A percentile compares a stretch with the other conserved stretches of the same genome.
Conservation (phyloP, 30 jellyfish, hydroid and myxozoan species). For the Pelagia noctiluca region DNA sequence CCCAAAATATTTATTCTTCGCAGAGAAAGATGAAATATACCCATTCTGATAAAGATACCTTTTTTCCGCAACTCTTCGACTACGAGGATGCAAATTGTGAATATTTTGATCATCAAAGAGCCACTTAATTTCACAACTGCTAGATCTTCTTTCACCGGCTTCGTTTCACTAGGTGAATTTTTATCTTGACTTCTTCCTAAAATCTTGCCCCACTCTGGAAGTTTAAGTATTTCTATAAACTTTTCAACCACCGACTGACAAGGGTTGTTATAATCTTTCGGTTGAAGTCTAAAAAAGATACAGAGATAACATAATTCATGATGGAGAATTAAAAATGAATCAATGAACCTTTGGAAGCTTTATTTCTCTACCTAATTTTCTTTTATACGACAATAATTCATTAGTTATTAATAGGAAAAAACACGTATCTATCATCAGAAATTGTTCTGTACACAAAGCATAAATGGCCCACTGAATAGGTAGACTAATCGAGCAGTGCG, state of each 20-base stretch:
- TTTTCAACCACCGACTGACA: slow-evolving; percentile 66
- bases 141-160: background rate
- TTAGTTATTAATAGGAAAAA: too few relatives aligned
- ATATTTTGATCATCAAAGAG: slow-evolving; percentile 61
- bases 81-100: slow-evolving; percentile 60
- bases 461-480: too few relatives aligned
- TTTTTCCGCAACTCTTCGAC: slow-evolving; percentile 16
- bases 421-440: too few relatives aligned
- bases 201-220: slow-evolving; percentile 12
- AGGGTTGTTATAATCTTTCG: slow-evolving; percentile 37
- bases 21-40: background rate
- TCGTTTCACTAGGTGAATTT: background rate
- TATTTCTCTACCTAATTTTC: too few relatives aligned
- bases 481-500: too few relatives aligned
- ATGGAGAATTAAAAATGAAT: too few relatives aligned
- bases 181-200: background rate
- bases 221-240: slow-evolving; percentile 33
- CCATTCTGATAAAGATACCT: slow-evolving; percentile 16
- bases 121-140: slow-evolving; percentile 31
- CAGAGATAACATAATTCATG: background rate
- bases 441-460: too few relatives aligned
- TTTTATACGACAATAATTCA: too few relatives aligned
- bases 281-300: slow-evolving; percentile 31
- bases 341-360: too few relatives aligned
- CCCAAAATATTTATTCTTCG: background rate